Percentiles rank a stretch among this genome's conserved stretches.
These are phyloP conservation scores for Pterocles gutturalis DNA, from an alignment of 2,113 vertebrate genomes.

Conservation along the genomic window DNA sequence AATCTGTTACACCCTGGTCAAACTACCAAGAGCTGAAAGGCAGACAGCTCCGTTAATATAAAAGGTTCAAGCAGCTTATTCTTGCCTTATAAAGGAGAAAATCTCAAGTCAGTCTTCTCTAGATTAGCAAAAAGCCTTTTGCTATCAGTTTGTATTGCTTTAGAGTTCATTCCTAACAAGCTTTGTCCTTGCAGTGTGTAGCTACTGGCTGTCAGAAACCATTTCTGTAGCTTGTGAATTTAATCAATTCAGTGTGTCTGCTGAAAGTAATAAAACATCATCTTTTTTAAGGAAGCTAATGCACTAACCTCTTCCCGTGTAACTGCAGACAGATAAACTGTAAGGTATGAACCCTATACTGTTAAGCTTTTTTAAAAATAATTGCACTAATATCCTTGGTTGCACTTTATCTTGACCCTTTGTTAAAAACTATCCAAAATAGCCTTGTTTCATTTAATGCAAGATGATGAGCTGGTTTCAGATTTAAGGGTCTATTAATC, in stretches of 20 bases:
- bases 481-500: too few species aligned
- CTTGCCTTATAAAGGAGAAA: neutral
- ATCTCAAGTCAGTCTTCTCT: neutral
- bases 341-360: neutral
- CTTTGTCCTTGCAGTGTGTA: constrained; percentile 15
- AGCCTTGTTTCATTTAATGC: too few species aligned
- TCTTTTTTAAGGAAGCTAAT: constrained; percentile 2
- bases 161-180: neutral
- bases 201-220: constrained; percentile 20
- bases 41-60: neutral
- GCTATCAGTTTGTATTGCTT: neutral
- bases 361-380: neutral
- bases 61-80: neutral
- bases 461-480: too few species aligned
- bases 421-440: too few species aligned
- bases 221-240: constrained; percentile 21
- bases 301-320: neutral
- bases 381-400: neutral
- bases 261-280: constrained; percentile 42
- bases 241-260: neutral
- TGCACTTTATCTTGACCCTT: too few species aligned
- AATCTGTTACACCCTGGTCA: neutral
- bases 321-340: neutral
- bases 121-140: constrained; percentile 16
- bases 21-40: neutral